Evolutionary conservation across 1,140 invertebrate species (phyloP).

Genomic region (Melitaea cinxia): DNA sequence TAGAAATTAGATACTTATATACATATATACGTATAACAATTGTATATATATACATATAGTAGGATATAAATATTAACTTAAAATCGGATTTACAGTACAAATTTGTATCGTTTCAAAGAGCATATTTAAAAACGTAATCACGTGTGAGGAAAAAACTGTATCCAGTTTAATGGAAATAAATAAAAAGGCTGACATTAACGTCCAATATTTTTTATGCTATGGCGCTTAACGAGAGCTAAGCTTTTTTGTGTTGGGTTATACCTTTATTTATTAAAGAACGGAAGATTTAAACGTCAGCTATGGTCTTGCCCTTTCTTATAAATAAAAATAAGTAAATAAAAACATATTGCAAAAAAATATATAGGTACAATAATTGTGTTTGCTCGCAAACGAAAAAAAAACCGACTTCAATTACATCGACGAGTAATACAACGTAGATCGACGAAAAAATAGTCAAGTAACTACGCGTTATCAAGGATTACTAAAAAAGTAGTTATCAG

Average conservation of each 20-base stretch:
- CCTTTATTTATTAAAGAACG: constrained; percentile 37
- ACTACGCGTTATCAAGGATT: too few species aligned
- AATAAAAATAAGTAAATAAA: too few species aligned
- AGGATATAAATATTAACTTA: neutral
- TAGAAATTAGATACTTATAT: too few species aligned
- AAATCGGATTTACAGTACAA: neutral
- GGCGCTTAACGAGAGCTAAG: constrained; percentile 29
- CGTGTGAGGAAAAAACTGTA: constrained; percentile 10
- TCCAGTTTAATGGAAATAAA: constrained; percentile 13
- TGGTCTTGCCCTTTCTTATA: constrained; percentile 35
- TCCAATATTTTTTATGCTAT: constrained; percentile 25
- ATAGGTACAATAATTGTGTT: too few species aligned
- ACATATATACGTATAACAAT: neutral
- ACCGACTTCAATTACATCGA: too few species aligned
- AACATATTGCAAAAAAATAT: too few species aligned
- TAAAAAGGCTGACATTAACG: constrained; percentile 18
- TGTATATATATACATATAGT: neutral
- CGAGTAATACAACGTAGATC: too few species aligned
- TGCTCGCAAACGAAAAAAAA: too few species aligned
- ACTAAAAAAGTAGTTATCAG: too few species aligned
- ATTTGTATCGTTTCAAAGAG: constrained; percentile 9
- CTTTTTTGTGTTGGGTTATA: constrained; percentile 24
- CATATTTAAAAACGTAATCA: neutral
- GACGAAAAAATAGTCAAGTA: too few species aligned
- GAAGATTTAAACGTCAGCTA: constrained; percentile 31